These are phyloP conservation scores for Anthophora plumipes DNA, from an alignment of 2,888 invertebrate genomes.

Conservation along the genomic window DNA sequence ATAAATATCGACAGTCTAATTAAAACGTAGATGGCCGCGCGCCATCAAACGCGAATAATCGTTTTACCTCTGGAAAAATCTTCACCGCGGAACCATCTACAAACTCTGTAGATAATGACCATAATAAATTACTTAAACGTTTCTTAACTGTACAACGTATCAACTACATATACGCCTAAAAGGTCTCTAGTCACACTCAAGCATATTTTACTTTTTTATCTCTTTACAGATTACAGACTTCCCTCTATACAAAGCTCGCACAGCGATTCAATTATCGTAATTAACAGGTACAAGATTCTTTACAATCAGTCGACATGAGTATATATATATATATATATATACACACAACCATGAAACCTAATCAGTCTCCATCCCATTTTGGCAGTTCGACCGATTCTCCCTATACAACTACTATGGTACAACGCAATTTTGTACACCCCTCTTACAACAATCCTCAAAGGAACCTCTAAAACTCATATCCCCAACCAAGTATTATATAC, in stretches of 20 bases:
- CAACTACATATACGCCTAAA: neutral
- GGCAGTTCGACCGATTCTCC: constrained; percentile 1
- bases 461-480: too few species aligned
- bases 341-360: neutral
- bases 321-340: too few species aligned
- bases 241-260: constrained; percentile 52
- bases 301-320: constrained; percentile 1
- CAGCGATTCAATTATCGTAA: constrained; percentile 55
- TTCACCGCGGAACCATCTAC: neutral
- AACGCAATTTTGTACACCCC: constrained; percentile 10
- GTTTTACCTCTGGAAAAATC: neutral
- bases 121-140: constrained; percentile 52
- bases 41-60: neutral
- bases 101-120: constrained; percentile 20
- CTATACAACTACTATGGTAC: neutral
- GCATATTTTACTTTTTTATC: neutral
- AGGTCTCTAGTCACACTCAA: constrained; percentile 9
- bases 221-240: neutral
- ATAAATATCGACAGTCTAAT: constrained; percentile 50
- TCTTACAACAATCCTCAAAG: neutral
- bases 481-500: too few species aligned
- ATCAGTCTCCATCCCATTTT: constrained; percentile 1
- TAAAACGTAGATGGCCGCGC: neutral
- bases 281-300: constrained; percentile 51
- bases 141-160: constrained; percentile 25